Percentiles rank a stretch among this genome's conserved stretches.
These are phyloP conservation scores for Ruditapes philippinarum DNA, from an alignment of 1,140 invertebrate genomes.

Conservation along the genomic window DNA sequence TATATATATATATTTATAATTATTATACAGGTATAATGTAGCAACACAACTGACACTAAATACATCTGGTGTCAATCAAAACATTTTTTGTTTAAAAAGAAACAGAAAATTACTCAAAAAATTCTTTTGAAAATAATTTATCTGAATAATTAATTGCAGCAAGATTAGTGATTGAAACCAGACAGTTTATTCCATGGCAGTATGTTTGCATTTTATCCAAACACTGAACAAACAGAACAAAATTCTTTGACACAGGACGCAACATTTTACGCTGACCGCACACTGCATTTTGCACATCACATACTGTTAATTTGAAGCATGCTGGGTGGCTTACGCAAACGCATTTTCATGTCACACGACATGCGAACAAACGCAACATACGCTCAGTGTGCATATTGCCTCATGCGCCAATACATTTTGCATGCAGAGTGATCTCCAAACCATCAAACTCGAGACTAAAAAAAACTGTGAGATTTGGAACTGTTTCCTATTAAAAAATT, in stretches of 20 bases:
- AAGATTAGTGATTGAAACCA: not conserved
- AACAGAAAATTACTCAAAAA: too few species aligned
- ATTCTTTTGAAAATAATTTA: too few species aligned
- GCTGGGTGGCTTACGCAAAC: conserved; percentile 56
- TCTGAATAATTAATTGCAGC: too few species aligned
- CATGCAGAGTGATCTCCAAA: conserved; percentile 54
- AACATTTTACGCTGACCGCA: conserved; percentile 62
- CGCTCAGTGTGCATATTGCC: conserved; percentile 64
- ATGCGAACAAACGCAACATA: conserved; percentile 61
- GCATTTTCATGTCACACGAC: conserved; percentile 57
- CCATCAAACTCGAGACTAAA: too few species aligned
- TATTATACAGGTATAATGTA: not conserved
- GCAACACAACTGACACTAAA: not conserved
- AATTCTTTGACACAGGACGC: conserved; percentile 37
- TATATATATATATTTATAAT: conserved; percentile 37
- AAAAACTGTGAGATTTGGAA: too few species aligned
- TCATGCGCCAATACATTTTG: conserved; percentile 59
- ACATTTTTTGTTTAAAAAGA: too few species aligned
- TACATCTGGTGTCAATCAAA: too few species aligned
- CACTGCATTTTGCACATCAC: conserved; percentile 28
- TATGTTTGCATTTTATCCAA: not conserved
- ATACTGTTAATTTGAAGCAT: conserved; percentile 7
- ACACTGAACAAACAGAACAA: conserved; percentile 8
- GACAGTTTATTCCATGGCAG: not conserved
- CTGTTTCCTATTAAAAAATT: too few species aligned